These are phyloP conservation scores for Sycophaga agraensis DNA, from an alignment of 1,140 invertebrate genomes.

Conservation along the genomic window DNA sequence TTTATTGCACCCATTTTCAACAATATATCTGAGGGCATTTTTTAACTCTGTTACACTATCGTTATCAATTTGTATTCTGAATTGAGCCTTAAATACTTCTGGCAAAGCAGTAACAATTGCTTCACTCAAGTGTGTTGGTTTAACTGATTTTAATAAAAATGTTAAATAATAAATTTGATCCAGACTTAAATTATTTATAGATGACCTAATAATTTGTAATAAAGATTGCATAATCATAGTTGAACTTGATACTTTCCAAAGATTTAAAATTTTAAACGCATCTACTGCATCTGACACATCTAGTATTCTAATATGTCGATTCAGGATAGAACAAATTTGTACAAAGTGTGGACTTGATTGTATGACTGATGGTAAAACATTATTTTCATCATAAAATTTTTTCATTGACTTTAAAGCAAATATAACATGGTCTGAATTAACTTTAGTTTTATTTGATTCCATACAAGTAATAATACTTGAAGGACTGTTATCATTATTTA, in stretches of 20 bases:
- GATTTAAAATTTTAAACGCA: slow-evolving; percentile 61
- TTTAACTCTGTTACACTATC: slow-evolving; percentile 3
- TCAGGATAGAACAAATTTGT: not conserved
- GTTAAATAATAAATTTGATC: slow-evolving; percentile 64
- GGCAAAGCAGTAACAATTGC: slow-evolving; percentile 63
- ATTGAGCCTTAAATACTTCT: slow-evolving; percentile 11
- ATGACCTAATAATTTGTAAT: slow-evolving; percentile 62
- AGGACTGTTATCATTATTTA: not conserved
- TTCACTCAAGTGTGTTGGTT: slow-evolving; percentile 59
- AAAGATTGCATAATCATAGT: slow-evolving; percentile 63
- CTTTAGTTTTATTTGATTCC: not conserved
- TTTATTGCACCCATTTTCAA: too few relatives aligned
- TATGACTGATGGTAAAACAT: not conserved
- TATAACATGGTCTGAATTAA: slow-evolving; percentile 6
- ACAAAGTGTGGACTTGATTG: not conserved
- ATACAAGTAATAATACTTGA: not conserved
- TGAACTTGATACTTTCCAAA: slow-evolving; percentile 59
- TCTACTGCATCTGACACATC: slow-evolving; percentile 59
- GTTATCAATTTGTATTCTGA: slow-evolving; percentile 4
- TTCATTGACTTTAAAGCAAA: not conserved
- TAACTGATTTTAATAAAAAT: slow-evolving; percentile 57
- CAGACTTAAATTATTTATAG: slow-evolving; percentile 63
- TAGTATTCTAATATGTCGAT: slow-evolving; percentile 53
- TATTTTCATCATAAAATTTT: slow-evolving; percentile 7
- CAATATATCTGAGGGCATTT: slow-evolving; percentile 1